These are phyloP conservation scores for Orchesella cincta DNA, from an alignment of 1,140 invertebrate genomes.

Conservation along the genomic window DNA sequence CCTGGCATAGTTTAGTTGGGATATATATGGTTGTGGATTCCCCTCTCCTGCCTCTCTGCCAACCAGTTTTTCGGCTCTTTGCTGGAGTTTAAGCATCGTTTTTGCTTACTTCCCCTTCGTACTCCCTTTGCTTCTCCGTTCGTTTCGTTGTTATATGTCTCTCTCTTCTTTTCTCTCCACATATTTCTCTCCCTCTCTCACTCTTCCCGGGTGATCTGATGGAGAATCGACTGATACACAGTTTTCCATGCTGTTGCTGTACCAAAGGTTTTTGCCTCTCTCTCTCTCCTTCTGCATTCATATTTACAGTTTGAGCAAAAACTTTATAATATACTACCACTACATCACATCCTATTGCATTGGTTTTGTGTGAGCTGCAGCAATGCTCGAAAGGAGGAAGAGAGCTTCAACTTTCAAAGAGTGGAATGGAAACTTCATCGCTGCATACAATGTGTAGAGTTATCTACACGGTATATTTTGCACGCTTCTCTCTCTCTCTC, in stretches of 20 bases:
- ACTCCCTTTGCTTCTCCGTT: conserved; percentile 51
- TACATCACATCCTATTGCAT: neutral
- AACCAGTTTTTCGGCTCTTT: conserved; percentile 23
- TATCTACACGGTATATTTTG: neutral
- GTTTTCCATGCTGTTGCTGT: conserved; percentile 26
- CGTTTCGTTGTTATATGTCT: conserved; percentile 40
- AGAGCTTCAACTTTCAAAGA: conserved; percentile 5
- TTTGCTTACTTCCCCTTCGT: conserved; percentile 55
- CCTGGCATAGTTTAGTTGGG: conserved; percentile 50
- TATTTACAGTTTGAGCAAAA: neutral
- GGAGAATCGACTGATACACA: conserved; percentile 45
- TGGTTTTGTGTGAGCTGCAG: neutral
- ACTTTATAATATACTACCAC: neutral
- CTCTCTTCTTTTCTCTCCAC: conserved; percentile 30
- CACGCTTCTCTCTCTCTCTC: neutral
- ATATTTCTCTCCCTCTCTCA: conserved; percentile 34
- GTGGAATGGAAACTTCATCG: neutral
- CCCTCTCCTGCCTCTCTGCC: conserved; percentile 29
- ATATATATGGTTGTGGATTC: conserved; percentile 42
- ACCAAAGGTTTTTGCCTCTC: neutral
- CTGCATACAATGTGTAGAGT: neutral
- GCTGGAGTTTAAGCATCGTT: conserved; percentile 54
- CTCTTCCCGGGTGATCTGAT: conserved; percentile 48
- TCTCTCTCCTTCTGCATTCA: neutral
- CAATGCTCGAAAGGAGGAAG: neutral